Percentiles rank a stretch among this genome's conserved stretches.
These are phyloP conservation scores for Pardosa pseudoannulata DNA, from an alignment of 2,888 invertebrate genomes.

Conservation along the genomic window DNA sequence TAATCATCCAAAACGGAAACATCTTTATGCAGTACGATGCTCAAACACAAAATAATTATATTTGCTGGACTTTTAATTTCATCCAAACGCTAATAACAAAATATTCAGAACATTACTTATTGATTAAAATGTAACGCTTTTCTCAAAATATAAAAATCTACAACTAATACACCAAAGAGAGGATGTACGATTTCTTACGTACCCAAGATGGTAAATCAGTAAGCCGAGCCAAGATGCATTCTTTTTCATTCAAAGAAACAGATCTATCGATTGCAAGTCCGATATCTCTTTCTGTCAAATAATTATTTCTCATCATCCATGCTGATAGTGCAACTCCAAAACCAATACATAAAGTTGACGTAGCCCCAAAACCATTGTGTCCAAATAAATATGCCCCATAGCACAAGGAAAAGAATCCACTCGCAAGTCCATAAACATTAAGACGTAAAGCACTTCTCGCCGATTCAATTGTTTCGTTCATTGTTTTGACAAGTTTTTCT, in stretches of 20 bases:
- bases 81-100: too few relatives aligned
- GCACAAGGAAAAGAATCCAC: constrained; percentile 52
- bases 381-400: constrained; percentile 66
- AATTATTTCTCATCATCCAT: constrained; percentile 71
- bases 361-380: constrained; percentile 56
- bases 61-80: too few relatives aligned
- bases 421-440: constrained; percentile 63
- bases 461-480: constrained; percentile 51
- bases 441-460: constrained; percentile 39
- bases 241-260: constrained; percentile 82
- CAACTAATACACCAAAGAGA: too few relatives aligned
- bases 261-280: constrained; percentile 60
- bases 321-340: constrained; percentile 70
- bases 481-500: constrained; percentile 13
- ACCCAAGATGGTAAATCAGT: constrained; percentile 97
- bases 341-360: constrained; percentile 64
- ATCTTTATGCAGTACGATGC: too few relatives aligned
- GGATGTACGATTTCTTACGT: too few relatives aligned
- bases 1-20: too few relatives aligned
- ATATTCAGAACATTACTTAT: too few relatives aligned
- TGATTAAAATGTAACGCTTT: too few relatives aligned
- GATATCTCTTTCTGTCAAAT: constrained; percentile 54
- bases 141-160: too few relatives aligned
- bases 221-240: constrained; percentile 89
- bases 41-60: too few relatives aligned